Percentiles rank a stretch among this genome's conserved stretches.
Conservation (phyloP, 2,113 vertebrate genomes). For the Grammomys dolichurus region DNA sequence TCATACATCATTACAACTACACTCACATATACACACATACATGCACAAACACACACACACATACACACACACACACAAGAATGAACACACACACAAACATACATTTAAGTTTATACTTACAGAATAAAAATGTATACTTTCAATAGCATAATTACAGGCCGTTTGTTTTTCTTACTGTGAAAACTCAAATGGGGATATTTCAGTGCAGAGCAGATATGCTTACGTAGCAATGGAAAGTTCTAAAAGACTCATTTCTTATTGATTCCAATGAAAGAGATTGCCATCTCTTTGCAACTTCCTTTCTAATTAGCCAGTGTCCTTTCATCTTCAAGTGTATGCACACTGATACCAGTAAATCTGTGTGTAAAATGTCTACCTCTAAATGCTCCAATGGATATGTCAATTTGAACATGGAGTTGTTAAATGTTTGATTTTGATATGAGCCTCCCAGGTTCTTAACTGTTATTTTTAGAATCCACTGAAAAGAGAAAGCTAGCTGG, state of each 20-base stretch:
- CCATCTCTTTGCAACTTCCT: neutral
- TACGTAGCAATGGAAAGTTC: neutral
- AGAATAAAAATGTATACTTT: neutral
- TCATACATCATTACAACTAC: neutral
- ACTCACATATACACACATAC: neutral
- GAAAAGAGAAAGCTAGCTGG: too few relatives aligned
- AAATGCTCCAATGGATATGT: neutral
- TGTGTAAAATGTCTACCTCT: constrained; percentile 2
- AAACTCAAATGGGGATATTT: neutral
- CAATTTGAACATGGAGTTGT: neutral
- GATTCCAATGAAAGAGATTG: constrained; percentile 17
- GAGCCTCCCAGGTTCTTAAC: neutral
- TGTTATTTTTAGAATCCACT: neutral
- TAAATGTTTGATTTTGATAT: neutral
- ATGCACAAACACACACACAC: neutral
- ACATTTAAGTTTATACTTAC: neutral
- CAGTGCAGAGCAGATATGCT: neutral
- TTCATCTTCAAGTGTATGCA: constrained; percentile 34
- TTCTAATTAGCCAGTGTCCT: constrained; percentile 18
- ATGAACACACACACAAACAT: neutral
- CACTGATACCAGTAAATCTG: neutral
- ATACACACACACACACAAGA: neutral
- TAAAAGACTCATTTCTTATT: neutral
- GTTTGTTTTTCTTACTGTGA: neutral
- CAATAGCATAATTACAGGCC: neutral